Evolutionary conservation across 2,113 vertebrate species (phyloP), one percentile per base, ranked within the genome.

Genomic region (Tetrao urogallus): DNA sequence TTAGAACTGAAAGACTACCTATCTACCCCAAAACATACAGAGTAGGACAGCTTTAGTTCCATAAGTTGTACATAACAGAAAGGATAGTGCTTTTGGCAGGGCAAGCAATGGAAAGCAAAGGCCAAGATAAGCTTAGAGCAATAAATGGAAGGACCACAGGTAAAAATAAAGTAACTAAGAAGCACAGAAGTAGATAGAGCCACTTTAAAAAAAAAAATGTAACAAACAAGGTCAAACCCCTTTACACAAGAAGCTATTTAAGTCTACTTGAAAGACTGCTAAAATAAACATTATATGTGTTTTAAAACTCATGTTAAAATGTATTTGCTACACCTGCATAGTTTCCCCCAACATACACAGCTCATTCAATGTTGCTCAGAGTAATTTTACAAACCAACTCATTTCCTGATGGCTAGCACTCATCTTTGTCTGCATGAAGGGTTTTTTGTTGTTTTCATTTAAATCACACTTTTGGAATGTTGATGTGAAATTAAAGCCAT

Each of bases 311-410:
- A 75, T 76, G 14, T 47, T 47, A 86, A 88, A 90, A 57, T 6
- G 4, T 36, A 22, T 91, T 82, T 30, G 47, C 6, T 24, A 56
- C 30, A 89, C 52, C 5, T 82, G 22, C 28, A 67, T 19, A 48
- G 54, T 2, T 52, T 5, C 5, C 20, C 24, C 12, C 3, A 86
- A 13, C 17, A 40, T 10, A 28, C 17, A 64, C 17, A 28, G 27
- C 21, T 5, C 28, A 18, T 9, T 27, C 56, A 76, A 60, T 0
- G 1, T 2, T 45, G 8, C 36, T 74, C 8, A 0, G 42, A 77
- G 24, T 45, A 74, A 75, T 56, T 67, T 15, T 3, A 30, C 58
- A 15, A 56, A 94, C 27, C n/a, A 87, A 56, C 38, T 81, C 28
- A 11, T 21, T 67, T 21, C 20, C 34, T 17, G 65, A 30, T 16